phyloP scores from a whole-genome alignment of 2,888 invertebrate genomes.

The Heteromyza rotundicornis region DNA sequence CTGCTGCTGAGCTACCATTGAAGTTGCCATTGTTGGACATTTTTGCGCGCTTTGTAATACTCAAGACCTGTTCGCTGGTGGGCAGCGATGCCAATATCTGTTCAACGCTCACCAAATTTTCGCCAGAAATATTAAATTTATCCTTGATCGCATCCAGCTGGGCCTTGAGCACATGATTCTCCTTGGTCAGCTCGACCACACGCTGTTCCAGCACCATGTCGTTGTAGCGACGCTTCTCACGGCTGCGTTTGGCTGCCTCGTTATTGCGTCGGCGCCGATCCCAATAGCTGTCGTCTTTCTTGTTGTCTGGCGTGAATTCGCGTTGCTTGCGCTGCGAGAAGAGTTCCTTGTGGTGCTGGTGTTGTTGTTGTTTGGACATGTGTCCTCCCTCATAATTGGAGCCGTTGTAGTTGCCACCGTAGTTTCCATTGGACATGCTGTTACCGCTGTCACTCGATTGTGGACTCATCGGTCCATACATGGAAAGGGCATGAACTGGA shows the following conservation, averaged over 20 bases:
- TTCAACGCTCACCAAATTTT: slow-evolving; percentile 84
- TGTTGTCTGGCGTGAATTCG: slow-evolving; percentile 95
- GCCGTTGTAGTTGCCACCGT: slow-evolving; percentile 37
- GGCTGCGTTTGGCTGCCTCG: slow-evolving; percentile 94
- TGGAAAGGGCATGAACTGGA: slow-evolving; percentile 46
- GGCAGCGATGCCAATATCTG: slow-evolving; percentile 87
- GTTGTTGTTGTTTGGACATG: slow-evolving; percentile 48
- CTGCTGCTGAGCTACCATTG: background rate
- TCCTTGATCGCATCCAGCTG: slow-evolving; percentile 92
- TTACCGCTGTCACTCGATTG: slow-evolving; percentile 64
- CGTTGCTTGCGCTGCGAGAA: slow-evolving; percentile 92
- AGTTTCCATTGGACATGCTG: slow-evolving; percentile 48
- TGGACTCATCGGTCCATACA: slow-evolving; percentile 58
- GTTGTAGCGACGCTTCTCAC: slow-evolving; percentile 95
- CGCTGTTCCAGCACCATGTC: slow-evolving; percentile 96
- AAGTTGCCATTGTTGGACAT: slow-evolving; percentile 39
- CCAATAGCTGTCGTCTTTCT: slow-evolving; percentile 98
- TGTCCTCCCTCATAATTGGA: slow-evolving; percentile 42
- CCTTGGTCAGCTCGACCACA: slow-evolving; percentile 92
- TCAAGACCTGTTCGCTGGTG: slow-evolving; percentile 82
- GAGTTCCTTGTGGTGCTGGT: slow-evolving; percentile 74
- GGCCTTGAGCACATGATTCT: slow-evolving; percentile 92
- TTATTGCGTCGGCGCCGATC: slow-evolving; percentile 94
- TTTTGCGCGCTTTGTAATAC: slow-evolving; percentile 75
- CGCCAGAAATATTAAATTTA: slow-evolving; percentile 89